Conservation (phyloP, 2,113 vertebrate species). For the Pterocles gutturalis region DNA sequence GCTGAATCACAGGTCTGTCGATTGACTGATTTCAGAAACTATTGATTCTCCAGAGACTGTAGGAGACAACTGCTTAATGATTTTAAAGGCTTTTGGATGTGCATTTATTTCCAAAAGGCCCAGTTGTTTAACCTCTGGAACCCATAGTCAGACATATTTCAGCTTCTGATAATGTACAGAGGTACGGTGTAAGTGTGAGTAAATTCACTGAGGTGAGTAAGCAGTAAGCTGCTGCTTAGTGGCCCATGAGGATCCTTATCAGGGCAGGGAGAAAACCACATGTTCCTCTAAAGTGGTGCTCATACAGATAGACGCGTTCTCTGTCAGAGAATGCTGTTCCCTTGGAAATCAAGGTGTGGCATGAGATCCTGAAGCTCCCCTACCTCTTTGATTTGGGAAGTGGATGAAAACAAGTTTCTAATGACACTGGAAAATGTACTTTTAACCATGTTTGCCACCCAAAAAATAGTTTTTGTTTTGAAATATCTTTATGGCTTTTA, state of each 20-base stretch:
- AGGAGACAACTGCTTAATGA: not conserved
- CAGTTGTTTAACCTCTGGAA: not conserved
- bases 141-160: not conserved
- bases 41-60: not conserved
- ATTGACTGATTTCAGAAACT: not conserved
- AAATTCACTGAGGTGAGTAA: not conserved
- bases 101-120: not conserved
- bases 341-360: not conserved
- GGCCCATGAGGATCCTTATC: not conserved
- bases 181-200: rapidly evolving
- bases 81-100: not conserved
- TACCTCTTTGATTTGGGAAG: not conserved
- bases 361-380: not conserved
- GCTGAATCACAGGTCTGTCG: not conserved
- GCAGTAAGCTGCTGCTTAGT: not conserved
- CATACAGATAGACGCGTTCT: not conserved
- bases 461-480: not conserved
- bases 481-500: not conserved
- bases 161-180: not conserved
- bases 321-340: not conserved
- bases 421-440: not conserved
- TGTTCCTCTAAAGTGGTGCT: not conserved
- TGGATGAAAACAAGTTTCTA: not conserved
- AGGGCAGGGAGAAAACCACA: not conserved
- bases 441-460: not conserved